These are phyloP conservation scores for Hedychridium roseum DNA, from an alignment of 2,888 invertebrate species.

Conservation along the genomic window DNA sequence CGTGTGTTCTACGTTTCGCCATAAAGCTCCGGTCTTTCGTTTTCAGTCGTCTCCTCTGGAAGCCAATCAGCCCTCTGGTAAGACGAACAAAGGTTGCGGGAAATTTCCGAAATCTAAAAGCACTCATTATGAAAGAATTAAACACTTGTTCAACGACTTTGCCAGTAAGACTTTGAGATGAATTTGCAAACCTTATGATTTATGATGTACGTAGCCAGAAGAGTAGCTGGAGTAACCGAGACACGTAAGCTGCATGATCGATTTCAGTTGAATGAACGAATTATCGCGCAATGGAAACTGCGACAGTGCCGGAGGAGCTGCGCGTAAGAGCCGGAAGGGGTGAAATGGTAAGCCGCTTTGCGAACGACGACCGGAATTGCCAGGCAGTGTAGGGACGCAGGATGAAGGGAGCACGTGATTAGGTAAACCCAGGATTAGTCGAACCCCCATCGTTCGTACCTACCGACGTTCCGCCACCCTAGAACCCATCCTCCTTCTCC, in stretches of 20 bases:
- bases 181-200: background rate
- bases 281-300: too few relatives aligned
- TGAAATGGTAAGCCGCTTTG: conserved; percentile 61
- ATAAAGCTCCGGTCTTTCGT: conserved; percentile 1
- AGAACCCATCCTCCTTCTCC: conserved; percentile 13
- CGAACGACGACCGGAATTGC: conserved; percentile 50
- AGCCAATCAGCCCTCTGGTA: too few relatives aligned
- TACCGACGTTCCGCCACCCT: conserved; percentile 11
- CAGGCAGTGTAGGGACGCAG: conserved; percentile 23
- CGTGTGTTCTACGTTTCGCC: conserved; percentile 35
- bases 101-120: too few relatives aligned
- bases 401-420: conserved; percentile 56
- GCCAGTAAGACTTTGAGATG: too few relatives aligned
- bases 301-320: too few relatives aligned
- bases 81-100: too few relatives aligned
- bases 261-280: too few relatives aligned
- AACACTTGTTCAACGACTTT: too few relatives aligned
- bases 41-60: too few relatives aligned
- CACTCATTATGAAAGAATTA: too few relatives aligned
- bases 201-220: background rate
- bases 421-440: conserved; percentile 63
- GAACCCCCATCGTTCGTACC: conserved; percentile 46
- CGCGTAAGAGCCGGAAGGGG: conserved; percentile 33
- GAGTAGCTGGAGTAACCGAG: background rate
- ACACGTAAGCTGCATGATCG: background rate